phyloP scores from a whole-genome alignment of 2,797 vertebrate species.

The Crenuchus spilurus region DNA sequence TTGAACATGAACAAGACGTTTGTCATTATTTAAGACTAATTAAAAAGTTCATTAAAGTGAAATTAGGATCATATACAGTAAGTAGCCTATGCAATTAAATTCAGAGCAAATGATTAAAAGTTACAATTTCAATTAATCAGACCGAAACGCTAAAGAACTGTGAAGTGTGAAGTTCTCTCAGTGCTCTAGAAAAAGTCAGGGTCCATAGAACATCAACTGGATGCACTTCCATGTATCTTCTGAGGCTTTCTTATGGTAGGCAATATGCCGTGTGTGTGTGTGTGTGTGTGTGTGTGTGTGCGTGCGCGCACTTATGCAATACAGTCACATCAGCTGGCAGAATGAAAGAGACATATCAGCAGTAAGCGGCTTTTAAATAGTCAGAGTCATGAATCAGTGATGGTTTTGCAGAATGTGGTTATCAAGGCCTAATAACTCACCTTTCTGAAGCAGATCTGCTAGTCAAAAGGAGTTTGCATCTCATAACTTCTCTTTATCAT shows the following conservation, averaged over 20 bases:
- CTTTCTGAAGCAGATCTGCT: background rate
- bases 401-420: background rate
- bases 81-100: slow-evolving; percentile 30
- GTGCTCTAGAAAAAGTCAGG: background rate
- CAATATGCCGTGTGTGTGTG: background rate
- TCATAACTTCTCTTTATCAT: background rate
- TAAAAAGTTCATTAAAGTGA: slow-evolving; percentile 44
- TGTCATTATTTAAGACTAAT: slow-evolving; percentile 23
- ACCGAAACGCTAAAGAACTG: background rate
- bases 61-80: slow-evolving; percentile 30
- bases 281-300: background rate
- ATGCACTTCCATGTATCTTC: slow-evolving; percentile 5
- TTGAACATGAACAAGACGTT: slow-evolving; percentile 2
- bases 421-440: background rate
- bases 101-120: slow-evolving; percentile 18
- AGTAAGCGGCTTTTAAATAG: background rate
- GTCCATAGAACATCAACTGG: background rate
- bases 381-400: background rate
- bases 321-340: background rate
- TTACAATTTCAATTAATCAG: slow-evolving; percentile 1
- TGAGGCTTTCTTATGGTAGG: background rate
- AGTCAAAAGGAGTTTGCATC: background rate
- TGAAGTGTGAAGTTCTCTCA: background rate
- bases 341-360: background rate
- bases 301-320: background rate